Evolutionary conservation across 1,140 invertebrate species (phyloP).

Genomic region (Chrysopa pallens): DNA sequence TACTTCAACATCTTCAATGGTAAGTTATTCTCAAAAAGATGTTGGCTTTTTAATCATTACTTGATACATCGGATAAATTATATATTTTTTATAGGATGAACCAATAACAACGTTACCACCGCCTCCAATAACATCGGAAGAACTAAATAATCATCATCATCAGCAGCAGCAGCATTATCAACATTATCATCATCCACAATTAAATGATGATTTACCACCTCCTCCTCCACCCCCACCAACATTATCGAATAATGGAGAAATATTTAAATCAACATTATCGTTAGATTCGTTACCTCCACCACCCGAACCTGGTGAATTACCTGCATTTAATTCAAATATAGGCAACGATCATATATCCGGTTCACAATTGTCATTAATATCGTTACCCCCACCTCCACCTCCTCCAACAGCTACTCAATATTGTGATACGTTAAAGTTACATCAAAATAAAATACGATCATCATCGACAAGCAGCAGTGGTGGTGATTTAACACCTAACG

Average conservation of each 20-base stretch:
- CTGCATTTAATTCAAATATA: constrained; percentile 26
- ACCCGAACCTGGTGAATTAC: constrained; percentile 41
- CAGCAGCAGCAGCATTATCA: constrained; percentile 18
- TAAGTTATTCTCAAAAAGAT: constrained; percentile 10
- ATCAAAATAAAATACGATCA: too few relatives aligned
- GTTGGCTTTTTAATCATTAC: too few relatives aligned
- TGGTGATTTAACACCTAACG: too few relatives aligned
- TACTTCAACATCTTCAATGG: constrained; percentile 19
- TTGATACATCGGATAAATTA: too few relatives aligned
- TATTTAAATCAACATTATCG: constrained; percentile 57
- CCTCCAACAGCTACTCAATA: constrained; percentile 18
- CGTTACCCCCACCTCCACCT: constrained; percentile 47
- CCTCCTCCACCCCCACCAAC: constrained; percentile 36
- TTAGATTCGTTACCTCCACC: constrained; percentile 58
- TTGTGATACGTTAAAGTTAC: neutral
- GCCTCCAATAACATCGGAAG: constrained; percentile 27
- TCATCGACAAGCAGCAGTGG: too few relatives aligned
- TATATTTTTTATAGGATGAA: constrained; percentile 25
- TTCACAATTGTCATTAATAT: constrained; percentile 43
- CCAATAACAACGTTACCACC: constrained; percentile 32
- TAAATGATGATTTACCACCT: constrained; percentile 10
- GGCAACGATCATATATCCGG: constrained; percentile 37
- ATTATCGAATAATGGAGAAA: constrained; percentile 12
- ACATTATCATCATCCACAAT: constrained; percentile 12
- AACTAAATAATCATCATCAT: constrained; percentile 17